A percentile compares a stretch with the other conserved stretches of the same genome.
phyloP scores from a whole-genome alignment of 2,888 invertebrate species.

The Rhagophthalmus giganteus region DNA sequence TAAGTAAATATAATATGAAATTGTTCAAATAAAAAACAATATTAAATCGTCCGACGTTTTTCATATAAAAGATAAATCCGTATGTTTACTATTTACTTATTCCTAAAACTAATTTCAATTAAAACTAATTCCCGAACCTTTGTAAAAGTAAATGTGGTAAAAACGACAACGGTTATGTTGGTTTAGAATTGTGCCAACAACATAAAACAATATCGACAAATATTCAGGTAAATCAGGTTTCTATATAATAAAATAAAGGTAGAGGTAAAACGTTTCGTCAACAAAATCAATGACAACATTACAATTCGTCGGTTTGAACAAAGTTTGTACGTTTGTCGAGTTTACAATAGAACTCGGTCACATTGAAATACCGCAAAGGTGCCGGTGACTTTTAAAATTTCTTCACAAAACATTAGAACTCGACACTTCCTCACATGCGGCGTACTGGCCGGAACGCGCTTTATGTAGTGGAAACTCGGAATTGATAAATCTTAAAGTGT shows the following conservation, averaged over 20 bases:
- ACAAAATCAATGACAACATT: conserved; percentile 23
- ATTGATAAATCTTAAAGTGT: conserved; percentile 40
- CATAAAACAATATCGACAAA: conserved; percentile 19
- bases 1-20: no score
- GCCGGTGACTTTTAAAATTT: conserved; percentile 41
- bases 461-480: conserved; percentile 44
- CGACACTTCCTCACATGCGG: conserved; percentile 42
- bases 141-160: no score
- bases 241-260: not conserved
- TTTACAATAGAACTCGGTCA: conserved; percentile 30
- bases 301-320: conserved; percentile 30
- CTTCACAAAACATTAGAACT: conserved; percentile 40
- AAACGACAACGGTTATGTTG: no score
- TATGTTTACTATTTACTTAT: no score
- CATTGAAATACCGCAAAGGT: conserved; percentile 37
- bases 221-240: conserved; percentile 3
- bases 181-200: no score
- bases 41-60: not conserved
- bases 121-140: no score
- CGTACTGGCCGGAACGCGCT: conserved; percentile 38
- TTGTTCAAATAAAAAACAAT: no score
- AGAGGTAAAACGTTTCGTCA: conserved; percentile 22
- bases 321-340: conserved; percentile 32
- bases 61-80: not conserved
- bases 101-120: no score